Percentiles rank a stretch among this genome's conserved stretches.
Evolutionary conservation across 1,140 invertebrate genomes (phyloP).

Genomic region (Hycleus cichorii): DNA sequence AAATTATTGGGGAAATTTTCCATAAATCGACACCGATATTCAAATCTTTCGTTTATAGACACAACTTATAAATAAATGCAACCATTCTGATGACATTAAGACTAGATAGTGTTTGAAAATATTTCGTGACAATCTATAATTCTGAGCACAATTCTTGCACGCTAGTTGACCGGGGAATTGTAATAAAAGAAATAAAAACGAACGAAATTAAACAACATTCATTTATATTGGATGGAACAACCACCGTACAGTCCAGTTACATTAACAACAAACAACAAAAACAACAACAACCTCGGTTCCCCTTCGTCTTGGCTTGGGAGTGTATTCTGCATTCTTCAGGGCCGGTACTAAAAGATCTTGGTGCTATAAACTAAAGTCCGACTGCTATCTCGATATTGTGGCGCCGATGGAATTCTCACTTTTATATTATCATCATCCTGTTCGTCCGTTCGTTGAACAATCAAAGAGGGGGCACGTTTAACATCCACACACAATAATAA

Average conservation of each 20-base stretch:
- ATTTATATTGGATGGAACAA: background rate
- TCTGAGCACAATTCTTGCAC: slow-evolving; percentile 1
- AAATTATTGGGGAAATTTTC: no score
- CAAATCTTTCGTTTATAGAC: slow-evolving; percentile 1
- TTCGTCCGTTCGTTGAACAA: slow-evolving; percentile 4
- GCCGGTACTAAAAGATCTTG: slow-evolving; percentile 12
- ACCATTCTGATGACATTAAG: slow-evolving; percentile 5
- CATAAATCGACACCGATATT: no score
- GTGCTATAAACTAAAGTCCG: slow-evolving; percentile 14
- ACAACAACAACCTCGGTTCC: no score
- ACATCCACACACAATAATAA: slow-evolving; percentile 1
- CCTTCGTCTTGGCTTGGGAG: background rate
- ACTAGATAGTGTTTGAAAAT: slow-evolving; percentile 6
- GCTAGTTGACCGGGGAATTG: background rate
- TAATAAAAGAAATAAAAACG: no score
- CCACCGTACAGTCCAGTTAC: slow-evolving; percentile 9
- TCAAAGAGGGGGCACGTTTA: background rate
- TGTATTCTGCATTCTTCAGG: slow-evolving; percentile 15
- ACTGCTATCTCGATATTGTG: slow-evolving; percentile 14
- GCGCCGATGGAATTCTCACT: slow-evolving; percentile 15
- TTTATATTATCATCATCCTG: slow-evolving; percentile 2
- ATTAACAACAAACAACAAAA: no score
- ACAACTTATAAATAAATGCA: slow-evolving; percentile 9
- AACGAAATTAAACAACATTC: no score
- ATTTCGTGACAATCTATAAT: slow-evolving; percentile 11